Evolutionary conservation across 1,140 invertebrate genomes (phyloP).

Genomic region (Macrobrachium rosenbergii): DNA sequence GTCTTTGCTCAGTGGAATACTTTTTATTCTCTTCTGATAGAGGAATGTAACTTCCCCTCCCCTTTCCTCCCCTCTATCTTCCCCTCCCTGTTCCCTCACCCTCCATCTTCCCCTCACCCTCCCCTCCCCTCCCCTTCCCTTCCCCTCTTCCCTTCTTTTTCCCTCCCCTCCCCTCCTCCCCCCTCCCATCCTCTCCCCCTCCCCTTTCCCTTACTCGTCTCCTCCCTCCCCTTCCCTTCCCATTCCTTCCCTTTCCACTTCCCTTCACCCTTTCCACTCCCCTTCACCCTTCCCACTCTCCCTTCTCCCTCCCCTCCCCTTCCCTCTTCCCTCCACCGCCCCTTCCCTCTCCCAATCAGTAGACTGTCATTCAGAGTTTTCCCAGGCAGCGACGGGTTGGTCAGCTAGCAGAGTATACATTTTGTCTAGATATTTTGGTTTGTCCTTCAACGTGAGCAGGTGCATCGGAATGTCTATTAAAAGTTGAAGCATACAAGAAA

Average conservation of each 20-base stretch:
- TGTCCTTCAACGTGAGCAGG: too few species aligned
- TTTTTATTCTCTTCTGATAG: not conserved
- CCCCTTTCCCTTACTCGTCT: not conserved
- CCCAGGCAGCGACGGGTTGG: too few species aligned
- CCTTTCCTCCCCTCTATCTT: not conserved
- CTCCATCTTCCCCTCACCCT: not conserved
- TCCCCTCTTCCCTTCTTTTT: not conserved
- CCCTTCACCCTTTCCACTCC: not conserved
- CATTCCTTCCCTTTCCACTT: not conserved
- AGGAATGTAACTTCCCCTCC: too few species aligned
- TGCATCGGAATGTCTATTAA: too few species aligned
- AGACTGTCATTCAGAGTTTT: too few species aligned
- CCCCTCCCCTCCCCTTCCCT: not conserved
- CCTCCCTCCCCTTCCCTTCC: not conserved
- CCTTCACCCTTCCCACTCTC: not conserved
- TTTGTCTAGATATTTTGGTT: too few species aligned
- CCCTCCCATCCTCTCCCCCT: not conserved
- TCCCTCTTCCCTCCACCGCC: not conserved
- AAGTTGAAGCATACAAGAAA: too few species aligned
- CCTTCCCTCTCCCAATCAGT: slow-evolving; percentile 9
- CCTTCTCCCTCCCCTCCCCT: not conserved
- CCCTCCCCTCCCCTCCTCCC: not conserved
- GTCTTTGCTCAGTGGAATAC: not conserved
- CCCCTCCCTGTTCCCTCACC: not conserved
- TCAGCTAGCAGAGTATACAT: not conserved